phyloP scores from a whole-genome alignment of 2,113 vertebrate genomes.

The Pipra filicauda region DNA sequence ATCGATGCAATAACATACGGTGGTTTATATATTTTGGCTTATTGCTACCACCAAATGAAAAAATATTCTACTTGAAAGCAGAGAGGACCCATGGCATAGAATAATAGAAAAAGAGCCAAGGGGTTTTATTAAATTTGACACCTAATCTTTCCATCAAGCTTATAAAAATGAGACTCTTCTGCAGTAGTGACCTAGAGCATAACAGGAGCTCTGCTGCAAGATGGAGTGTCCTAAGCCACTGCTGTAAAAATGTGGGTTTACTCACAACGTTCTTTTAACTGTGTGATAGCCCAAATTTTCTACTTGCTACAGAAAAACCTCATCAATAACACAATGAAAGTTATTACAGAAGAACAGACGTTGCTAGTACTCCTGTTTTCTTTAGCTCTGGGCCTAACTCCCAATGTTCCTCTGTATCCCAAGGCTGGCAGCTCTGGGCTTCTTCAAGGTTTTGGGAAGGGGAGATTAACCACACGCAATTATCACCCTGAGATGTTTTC shows the following conservation, averaged over 20 bases:
- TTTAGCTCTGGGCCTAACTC: neutral
- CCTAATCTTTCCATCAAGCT: conserved; percentile 53
- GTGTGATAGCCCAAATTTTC: neutral
- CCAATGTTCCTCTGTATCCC: neutral
- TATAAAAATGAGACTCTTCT: conserved; percentile 33
- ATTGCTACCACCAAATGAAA: conserved; percentile 11
- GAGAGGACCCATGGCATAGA: neutral
- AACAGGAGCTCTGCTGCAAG: neutral
- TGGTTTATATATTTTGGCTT: conserved; percentile 20
- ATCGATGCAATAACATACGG: conserved; percentile 6
- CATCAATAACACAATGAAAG: neutral
- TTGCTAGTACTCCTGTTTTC: neutral
- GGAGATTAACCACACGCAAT: fast-evolving
- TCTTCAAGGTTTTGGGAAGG: neutral
- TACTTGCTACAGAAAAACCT: neutral
- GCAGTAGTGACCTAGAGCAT: neutral
- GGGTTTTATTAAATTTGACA: conserved; percentile 61
- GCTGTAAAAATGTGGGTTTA: neutral
- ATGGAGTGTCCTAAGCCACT: neutral
- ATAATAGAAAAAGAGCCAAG: conserved; percentile 38
- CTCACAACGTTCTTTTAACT: neutral
- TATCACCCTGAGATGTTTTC: neutral
- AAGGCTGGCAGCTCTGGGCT: neutral
- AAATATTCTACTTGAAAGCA: neutral
- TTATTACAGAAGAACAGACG: fast-evolving